phyloP scores from a whole-genome alignment of 2,797 vertebrate genomes.

The Schizopygopsis malacanthus region DNA sequence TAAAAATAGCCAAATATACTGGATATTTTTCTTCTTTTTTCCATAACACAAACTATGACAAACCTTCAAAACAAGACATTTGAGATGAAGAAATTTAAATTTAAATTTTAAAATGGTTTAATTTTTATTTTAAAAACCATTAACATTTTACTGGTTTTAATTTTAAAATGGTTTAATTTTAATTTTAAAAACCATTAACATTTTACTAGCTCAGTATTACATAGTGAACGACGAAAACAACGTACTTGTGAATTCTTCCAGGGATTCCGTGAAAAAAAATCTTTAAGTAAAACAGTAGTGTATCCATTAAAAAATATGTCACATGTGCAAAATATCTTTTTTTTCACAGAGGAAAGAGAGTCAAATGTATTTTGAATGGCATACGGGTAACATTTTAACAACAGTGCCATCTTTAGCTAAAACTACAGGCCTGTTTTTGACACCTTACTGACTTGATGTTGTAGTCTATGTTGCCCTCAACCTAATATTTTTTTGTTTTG shows the following conservation, averaged over 20 bases:
- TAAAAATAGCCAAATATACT: neutral
- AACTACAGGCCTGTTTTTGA: neutral
- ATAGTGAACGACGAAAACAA: neutral
- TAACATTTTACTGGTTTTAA: no score
- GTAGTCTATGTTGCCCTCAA: neutral
- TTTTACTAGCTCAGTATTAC: neutral
- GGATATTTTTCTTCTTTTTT: neutral
- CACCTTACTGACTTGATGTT: neutral
- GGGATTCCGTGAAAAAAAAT: neutral
- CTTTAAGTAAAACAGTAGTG: no score
- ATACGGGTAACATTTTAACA: neutral
- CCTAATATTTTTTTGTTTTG: neutral
- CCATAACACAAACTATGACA: neutral
- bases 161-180: no score
- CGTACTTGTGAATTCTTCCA: neutral
- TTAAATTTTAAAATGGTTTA: no score
- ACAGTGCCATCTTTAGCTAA: neutral
- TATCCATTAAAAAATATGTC: neutral
- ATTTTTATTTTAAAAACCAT: no score
- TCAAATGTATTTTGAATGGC: neutral
- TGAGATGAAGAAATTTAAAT: neutral
- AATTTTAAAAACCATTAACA: no score
- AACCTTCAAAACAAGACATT: neutral
- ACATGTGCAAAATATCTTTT: neutral
- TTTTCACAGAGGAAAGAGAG: neutral